Conservation (phyloP, 2,888 invertebrate genomes). For the Crepidodera aurea region DNA sequence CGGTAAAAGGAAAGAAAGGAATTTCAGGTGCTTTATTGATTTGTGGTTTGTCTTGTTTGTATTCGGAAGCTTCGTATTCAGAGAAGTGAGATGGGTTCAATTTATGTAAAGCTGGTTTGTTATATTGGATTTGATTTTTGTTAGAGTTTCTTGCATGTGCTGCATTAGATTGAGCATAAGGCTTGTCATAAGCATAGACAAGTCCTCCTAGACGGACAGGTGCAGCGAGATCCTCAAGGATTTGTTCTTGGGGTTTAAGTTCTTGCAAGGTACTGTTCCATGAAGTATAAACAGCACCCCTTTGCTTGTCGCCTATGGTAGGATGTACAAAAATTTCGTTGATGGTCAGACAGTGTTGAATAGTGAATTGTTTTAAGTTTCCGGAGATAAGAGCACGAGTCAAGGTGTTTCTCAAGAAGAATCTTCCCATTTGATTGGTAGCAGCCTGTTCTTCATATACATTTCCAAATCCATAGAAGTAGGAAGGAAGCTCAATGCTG, state of each 20-base stretch:
- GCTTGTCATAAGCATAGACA: slow-evolving; percentile 64
- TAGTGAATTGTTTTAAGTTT: slow-evolving; percentile 65
- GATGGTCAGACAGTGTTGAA: slow-evolving; percentile 72
- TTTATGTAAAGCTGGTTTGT: slow-evolving; percentile 38
- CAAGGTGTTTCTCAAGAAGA: slow-evolving; percentile 65
- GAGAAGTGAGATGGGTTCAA: slow-evolving; percentile 28
- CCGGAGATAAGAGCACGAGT: slow-evolving; percentile 68
- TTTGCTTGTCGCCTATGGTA: slow-evolving; percentile 66
- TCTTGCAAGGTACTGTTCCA: slow-evolving; percentile 64
- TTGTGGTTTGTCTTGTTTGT: slow-evolving; percentile 52
- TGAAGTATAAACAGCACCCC: slow-evolving; percentile 64
- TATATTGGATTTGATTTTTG: background rate
- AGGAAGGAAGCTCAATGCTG: slow-evolving; percentile 68
- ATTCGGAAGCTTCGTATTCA: slow-evolving; percentile 60
- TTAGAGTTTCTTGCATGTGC: slow-evolving; percentile 3
- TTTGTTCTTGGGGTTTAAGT: slow-evolving; percentile 57
- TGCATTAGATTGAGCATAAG: slow-evolving; percentile 48
- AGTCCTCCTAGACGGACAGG: slow-evolving; percentile 64
- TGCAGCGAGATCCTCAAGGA: slow-evolving; percentile 58
- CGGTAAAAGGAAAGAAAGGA: slow-evolving; percentile 62
- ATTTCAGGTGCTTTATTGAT: slow-evolving; percentile 59
- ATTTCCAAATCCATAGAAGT: slow-evolving; percentile 70
- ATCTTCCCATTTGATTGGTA: slow-evolving; percentile 55
- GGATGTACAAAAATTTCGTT: slow-evolving; percentile 70
- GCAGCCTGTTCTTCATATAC: slow-evolving; percentile 53